Base-by-base conservation (phyloP, 1,140 invertebrate species). In the Meloidogyne chitwoodi region DNA sequence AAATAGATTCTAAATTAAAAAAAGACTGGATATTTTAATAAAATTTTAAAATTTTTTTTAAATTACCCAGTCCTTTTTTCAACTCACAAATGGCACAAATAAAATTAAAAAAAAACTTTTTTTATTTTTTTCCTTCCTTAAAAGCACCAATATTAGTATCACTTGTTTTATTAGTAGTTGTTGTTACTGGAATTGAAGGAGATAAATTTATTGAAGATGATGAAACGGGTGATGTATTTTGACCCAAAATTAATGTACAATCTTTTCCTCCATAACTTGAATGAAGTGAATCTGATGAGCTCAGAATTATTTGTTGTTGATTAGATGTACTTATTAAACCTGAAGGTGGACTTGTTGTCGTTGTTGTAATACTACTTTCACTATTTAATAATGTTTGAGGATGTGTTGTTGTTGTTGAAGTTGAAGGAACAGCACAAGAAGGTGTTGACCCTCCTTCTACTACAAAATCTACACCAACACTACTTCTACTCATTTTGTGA, bases 221-320 rank as follows among this genome's bases (percentile, higher is more conserved):
- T 8, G 70, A 26, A 34, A 61, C 24, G 5, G 41, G 41, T 22
- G 24, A 24, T n/a, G n/a, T n/a, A n/a, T n/a, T n/a, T n/a, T n/a
- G n/a, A n/a, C n/a, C n/a, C n/a, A n/a, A n/a, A n/a, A n/a, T n/a
- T n/a, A n/a, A n/a, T n/a, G n/a, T n/a, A n/a, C n/a, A n/a, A n/a
- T n/a, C n/a, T n/a, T n/a, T n/a, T 11, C 29, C 63, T 19, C 12
- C 66, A 16, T 61, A 27, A 80, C 79, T 76, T 4, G 87, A 71
- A 14, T 84, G 85, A 34, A 86, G 75, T 0, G 83, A 87, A 71
- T 86, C 84, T 8, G 81, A 84, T n/a, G n/a, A n/a, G n/a, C n/a
- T n/a, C n/a, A n/a, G n/a, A 19, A 78, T 84, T 12, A 86, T 74
- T 69, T 85, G 84, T 72, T 87, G 87, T n/a, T 85, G 85, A 10